Conservation (phyloP, 2,888 invertebrate species). For the Andrena flavipes region DNA sequence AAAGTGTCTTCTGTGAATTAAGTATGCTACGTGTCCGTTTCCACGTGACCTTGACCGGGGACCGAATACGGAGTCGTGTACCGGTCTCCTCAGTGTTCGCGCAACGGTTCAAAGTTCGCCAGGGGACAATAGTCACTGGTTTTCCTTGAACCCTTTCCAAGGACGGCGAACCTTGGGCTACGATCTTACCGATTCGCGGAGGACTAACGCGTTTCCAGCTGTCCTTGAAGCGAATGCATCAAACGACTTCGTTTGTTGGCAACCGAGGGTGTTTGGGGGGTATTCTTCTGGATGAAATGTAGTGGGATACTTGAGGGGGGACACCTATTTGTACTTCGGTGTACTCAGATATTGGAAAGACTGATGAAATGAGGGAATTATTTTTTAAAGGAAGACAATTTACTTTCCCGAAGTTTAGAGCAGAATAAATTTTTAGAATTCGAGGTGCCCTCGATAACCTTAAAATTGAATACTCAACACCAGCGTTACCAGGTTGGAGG, state of each 20-base stretch:
- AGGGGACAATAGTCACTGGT: slow-evolving; percentile 41
- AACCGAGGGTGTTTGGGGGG: not conserved
- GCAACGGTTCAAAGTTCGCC: slow-evolving; percentile 60
- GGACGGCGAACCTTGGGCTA: slow-evolving; percentile 34
- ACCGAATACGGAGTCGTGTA: slow-evolving; percentile 23
- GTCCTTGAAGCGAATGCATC: not conserved
- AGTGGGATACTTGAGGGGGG: no score
- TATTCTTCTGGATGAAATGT: no score
- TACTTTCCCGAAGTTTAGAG: no score
- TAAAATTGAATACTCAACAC: no score
- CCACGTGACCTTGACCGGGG: slow-evolving; percentile 47
- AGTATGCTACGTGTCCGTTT: slow-evolving; percentile 13
- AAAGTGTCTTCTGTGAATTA: slow-evolving; percentile 33
- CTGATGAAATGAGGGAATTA: no score
- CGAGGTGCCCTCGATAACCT: no score
- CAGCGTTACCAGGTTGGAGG: no score
- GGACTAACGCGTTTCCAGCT: not conserved
- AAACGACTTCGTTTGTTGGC: not conserved
- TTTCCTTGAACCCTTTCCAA: slow-evolving; percentile 54
- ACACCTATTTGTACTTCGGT: no score
- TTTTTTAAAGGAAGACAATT: no score
- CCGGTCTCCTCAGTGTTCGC: slow-evolving; percentile 8
- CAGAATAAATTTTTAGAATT: no score
- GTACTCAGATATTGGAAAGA: no score
- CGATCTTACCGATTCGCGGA: slow-evolving; percentile 13